Percentiles rank a stretch among this genome's conserved stretches.
These are phyloP conservation scores for Octopus bimaculoides DNA, from an alignment of 1,140 invertebrate species.

Conservation along the genomic window DNA sequence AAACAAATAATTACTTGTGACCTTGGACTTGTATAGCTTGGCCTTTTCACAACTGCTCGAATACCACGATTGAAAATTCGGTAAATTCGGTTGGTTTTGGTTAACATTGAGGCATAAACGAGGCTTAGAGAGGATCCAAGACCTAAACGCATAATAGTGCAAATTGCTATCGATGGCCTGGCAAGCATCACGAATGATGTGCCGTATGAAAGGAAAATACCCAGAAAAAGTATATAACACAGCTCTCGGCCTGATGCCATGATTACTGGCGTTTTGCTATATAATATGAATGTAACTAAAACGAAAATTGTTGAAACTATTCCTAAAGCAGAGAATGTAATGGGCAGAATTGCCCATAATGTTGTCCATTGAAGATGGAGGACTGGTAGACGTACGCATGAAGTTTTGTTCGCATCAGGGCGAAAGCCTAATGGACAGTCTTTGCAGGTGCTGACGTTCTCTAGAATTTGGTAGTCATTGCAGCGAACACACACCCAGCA, in stretches of 20 bases:
- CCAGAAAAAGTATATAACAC: conserved; percentile 53
- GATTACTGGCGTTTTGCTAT: conserved; percentile 53
- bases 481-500: conserved; percentile 69
- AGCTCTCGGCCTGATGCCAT: conserved; percentile 57
- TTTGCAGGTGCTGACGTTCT: conserved; percentile 64
- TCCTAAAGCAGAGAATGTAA: conserved; percentile 61
- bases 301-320: conserved; percentile 49
- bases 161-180: conserved; percentile 64
- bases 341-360: conserved; percentile 63
- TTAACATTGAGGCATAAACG: conserved; percentile 74
- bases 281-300: conserved; percentile 48
- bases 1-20: conserved; percentile 90
- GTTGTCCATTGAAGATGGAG: conserved; percentile 64
- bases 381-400: conserved; percentile 52
- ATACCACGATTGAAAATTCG: conserved; percentile 68
- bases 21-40: conserved; percentile 88
- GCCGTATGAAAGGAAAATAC: conserved; percentile 53
- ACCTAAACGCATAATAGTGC: conserved; percentile 65
- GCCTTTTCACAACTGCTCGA: conserved; percentile 82
- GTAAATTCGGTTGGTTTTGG: conserved; percentile 76
- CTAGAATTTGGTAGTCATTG: conserved; percentile 62
- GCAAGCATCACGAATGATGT: conserved; percentile 53
- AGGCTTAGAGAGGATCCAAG: conserved; percentile 70
- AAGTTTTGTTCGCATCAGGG: conserved; percentile 48
- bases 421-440: conserved; percentile 62